Evolutionary conservation across 2,113 vertebrate species (phyloP).

Genomic region (Casuarius casuarius): DNA sequence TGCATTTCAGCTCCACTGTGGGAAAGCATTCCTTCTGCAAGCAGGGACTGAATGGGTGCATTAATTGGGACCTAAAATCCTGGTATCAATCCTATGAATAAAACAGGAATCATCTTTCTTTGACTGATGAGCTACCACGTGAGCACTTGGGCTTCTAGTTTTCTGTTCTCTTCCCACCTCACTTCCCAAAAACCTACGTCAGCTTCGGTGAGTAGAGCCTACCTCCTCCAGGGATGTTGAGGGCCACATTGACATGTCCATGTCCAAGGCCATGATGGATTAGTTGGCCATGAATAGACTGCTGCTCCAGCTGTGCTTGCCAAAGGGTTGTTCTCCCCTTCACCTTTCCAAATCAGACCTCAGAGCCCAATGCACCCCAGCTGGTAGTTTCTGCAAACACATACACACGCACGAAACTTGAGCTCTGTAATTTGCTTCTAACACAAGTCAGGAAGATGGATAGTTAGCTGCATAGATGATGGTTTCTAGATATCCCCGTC

Average conservation of each 20-base stretch:
- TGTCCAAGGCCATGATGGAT: no score
- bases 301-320: neutral
- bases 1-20: fast-evolving
- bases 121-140: neutral
- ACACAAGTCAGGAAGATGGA: neutral
- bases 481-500: slow-evolving; percentile 3
- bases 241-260: fast-evolving
- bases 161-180: neutral
- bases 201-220: neutral
- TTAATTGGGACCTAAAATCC: neutral
- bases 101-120: neutral
- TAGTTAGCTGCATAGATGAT: neutral
- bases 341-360: neutral
- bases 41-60: neutral
- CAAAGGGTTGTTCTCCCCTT: neutral
- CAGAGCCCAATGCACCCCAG: neutral
- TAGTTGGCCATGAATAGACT: neutral
- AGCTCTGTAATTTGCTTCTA: neutral
- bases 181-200: neutral
- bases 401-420: neutral
- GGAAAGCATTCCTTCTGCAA: neutral
- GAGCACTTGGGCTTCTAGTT: neutral
- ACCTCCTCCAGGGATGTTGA: neutral
- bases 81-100: neutral
- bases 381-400: neutral